These are phyloP conservation scores for Tringa solitaria DNA, from an alignment of 2,113 vertebrate species.

Conservation along the genomic window DNA sequence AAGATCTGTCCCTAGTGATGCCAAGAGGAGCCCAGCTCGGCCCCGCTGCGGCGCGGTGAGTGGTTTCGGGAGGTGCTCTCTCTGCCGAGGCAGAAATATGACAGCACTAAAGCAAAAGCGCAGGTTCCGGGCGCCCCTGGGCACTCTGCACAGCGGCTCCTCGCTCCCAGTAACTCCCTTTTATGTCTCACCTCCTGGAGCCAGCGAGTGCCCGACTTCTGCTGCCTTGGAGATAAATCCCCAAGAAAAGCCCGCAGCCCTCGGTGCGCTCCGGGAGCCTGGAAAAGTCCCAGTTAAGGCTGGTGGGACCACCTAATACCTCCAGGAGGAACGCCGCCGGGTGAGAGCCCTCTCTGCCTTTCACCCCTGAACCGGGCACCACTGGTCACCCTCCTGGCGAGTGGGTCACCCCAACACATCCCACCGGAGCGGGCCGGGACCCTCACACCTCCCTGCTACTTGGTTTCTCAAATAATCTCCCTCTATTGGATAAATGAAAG, in stretches of 20 bases:
- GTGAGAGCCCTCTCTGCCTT: not conserved
- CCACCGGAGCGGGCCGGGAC: rapidly evolving
- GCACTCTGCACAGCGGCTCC: not conserved
- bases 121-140: not conserved
- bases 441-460: not conserved
- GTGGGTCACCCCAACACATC: not conserved
- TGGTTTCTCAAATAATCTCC: not conserved
- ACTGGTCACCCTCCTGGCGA: rapidly evolving
- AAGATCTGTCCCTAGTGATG: not conserved
- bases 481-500: not conserved
- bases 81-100: not conserved
- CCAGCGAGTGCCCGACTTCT: not conserved
- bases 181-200: not conserved
- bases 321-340: not conserved
- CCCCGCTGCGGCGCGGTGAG: rapidly evolving
- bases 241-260: not conserved
- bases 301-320: not conserved
- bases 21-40: rapidly evolving
- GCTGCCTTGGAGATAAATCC: not conserved
- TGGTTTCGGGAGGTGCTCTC: not conserved
- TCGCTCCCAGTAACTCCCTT: not conserved
- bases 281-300: not conserved
- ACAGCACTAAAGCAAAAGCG: not conserved
- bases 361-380: rapidly evolving
- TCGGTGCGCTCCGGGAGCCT: not conserved